Evolutionary conservation across 2,888 invertebrate species (phyloP), one percentile per base, ranked within the genome.

Genomic region (Heliconius cydno): DNA sequence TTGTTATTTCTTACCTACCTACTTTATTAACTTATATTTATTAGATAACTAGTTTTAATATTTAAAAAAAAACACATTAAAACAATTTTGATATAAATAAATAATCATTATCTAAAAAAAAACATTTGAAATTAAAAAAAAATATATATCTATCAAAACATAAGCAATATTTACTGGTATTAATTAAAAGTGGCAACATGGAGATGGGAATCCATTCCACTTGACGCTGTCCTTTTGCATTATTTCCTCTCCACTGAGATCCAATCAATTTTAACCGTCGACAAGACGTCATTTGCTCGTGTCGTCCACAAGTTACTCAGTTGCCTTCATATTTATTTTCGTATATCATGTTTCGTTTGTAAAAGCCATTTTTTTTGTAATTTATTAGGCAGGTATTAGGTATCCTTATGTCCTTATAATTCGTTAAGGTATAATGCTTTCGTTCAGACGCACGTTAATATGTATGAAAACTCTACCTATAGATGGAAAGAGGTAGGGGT

Each of bases 221-320:
- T 87, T 86, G 85, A 80, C 82, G 84, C 84, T 85, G 88, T 91
- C 90, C 86, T 89, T 89, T 90, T 89, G 87, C 87, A 84, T 88
- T 85, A 88, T 88, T 90, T 90, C 90, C 90, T 88, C 87, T 88
- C 81, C 85, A 82, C 86, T 88, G 89, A 87, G 88, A 90, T 90
- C 88, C 90, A 90, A 91, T 91, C 91, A 87, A 86, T 87, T 87
- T 85, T 86, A 88, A 89, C 87, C 79, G 79, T 86, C 81, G 81
- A 81, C 80, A 82, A 80, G 81, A 81, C 74, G 76, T 83, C 81
- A 78, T 79, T 66, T 76, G 63, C 63, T 80, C 79, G 73, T 79
- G 79, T 82, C 70, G 68, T 73, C 73, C 41, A 38, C 71, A 80
- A 80, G 77, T 82, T 74, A 71, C 63, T 63, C 28, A 46, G 70